These are phyloP conservation scores for Anagyrus pseudococci DNA, from an alignment of 2,888 invertebrate genomes.

Conservation along the genomic window DNA sequence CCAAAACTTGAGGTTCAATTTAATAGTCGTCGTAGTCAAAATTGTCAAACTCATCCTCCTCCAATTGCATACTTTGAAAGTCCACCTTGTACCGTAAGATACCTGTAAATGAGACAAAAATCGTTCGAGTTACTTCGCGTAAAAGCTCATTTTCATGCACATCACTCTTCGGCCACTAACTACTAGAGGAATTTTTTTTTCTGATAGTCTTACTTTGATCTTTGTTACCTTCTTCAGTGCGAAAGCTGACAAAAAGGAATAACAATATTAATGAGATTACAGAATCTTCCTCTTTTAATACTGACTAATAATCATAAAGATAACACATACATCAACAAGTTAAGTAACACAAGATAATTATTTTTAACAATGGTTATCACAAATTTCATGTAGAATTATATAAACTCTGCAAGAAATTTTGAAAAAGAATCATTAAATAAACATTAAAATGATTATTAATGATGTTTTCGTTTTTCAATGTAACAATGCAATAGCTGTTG, in stretches of 20 bases:
- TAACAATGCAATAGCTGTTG: slow-evolving; percentile 3
- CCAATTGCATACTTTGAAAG: slow-evolving; percentile 96
- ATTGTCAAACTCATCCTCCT: slow-evolving; percentile 82
- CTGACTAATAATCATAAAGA: slow-evolving; percentile 12
- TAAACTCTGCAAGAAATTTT: no score
- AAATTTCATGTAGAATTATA: not conserved
- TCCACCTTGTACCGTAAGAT: slow-evolving; percentile 99
- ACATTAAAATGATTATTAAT: slow-evolving; percentile 17
- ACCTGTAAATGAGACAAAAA: slow-evolving; percentile 71
- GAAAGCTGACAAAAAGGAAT: slow-evolving; percentile 59
- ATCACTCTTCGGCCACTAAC: slow-evolving; percentile 36
- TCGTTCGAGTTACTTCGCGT: not conserved
- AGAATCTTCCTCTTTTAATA: slow-evolving; percentile 17
- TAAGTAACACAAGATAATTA: not conserved
- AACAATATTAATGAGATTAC: slow-evolving; percentile 40
- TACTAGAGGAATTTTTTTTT: slow-evolving; percentile 46
- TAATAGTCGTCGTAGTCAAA: slow-evolving; percentile 96
- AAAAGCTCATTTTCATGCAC: not conserved
- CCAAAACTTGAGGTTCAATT: slow-evolving; percentile 43
- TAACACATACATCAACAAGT: slow-evolving; percentile 9
- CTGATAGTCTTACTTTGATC: slow-evolving; percentile 32
- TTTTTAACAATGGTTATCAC: not conserved
- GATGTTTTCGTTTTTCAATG: slow-evolving; percentile 6
- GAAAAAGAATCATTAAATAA: not conserved
- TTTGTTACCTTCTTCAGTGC: slow-evolving; percentile 57